Evolutionary conservation across 2,888 invertebrate species (phyloP).

Genomic region (Caenorhabditis sp.): DNA sequence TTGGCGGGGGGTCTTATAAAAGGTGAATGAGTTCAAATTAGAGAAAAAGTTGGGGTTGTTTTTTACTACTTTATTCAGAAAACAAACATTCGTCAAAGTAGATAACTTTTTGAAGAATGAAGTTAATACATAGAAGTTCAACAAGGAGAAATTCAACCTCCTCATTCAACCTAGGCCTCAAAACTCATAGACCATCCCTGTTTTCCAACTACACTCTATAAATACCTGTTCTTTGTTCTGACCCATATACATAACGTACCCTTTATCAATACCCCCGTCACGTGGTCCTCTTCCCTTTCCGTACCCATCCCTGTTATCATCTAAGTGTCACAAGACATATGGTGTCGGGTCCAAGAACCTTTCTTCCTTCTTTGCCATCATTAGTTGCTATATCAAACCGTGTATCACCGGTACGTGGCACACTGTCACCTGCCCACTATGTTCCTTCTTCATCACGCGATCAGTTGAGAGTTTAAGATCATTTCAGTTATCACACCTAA

Average conservation of each 20-base stretch:
- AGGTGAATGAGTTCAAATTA: no score
- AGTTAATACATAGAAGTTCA: no score
- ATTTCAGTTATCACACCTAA: neutral
- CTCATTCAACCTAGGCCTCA: no score
- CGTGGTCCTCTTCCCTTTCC: neutral
- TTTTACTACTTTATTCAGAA: no score
- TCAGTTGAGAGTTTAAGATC: neutral
- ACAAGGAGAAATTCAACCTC: neutral
- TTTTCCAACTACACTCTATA: neutral
- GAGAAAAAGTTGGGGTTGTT: no score
- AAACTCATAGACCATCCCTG: neutral
- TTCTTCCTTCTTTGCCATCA: neutral
- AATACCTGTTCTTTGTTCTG: conserved; percentile 6
- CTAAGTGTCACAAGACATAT: neutral
- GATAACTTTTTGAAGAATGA: no score
- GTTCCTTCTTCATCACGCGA: conserved; percentile 21
- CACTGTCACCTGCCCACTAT: conserved; percentile 13
- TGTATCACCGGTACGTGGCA: neutral
- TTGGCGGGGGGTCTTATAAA: no score
- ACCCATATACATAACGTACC: neutral
- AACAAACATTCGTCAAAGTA: no score
- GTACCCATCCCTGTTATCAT: neutral
- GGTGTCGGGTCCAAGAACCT: neutral
- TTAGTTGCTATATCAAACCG: conserved; percentile 6
- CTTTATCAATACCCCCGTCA: neutral